A percentile compares a stretch with the other conserved stretches of the same genome.
phyloP scores from a whole-genome alignment of 2,888 invertebrate species.

The Drosophila paracracens region DNA sequence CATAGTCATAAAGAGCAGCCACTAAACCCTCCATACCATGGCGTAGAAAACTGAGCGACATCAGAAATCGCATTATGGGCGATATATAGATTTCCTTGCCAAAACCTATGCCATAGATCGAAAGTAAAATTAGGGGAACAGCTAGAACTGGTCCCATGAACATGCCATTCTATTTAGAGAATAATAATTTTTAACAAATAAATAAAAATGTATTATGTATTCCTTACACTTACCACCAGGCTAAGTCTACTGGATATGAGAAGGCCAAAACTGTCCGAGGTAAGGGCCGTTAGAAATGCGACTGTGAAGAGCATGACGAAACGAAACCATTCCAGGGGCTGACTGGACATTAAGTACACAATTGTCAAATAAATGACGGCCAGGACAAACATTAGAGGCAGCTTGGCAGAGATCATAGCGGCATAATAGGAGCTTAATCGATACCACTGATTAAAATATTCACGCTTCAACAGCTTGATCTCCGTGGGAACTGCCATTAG shows the following conservation, averaged over 20 bases:
- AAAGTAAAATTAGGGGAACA: conserved; percentile 94
- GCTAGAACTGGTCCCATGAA: conserved; percentile 95
- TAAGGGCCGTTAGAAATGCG: conserved; percentile 90
- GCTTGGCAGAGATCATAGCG: conserved; percentile 89
- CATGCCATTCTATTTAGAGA: conserved; percentile 90
- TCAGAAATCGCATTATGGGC: conserved; percentile 90
- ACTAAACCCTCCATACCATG: conserved; percentile 93
- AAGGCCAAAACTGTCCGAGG: conserved; percentile 92
- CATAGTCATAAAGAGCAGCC: conserved; percentile 91
- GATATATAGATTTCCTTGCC: conserved; percentile 90
- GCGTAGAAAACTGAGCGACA: conserved; percentile 93
- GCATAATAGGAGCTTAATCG: conserved; percentile 91
- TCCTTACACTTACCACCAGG: conserved; percentile 88
- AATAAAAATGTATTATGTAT: not conserved
- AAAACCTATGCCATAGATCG: conserved; percentile 94
- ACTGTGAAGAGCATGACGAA: conserved; percentile 89
- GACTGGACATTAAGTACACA: conserved; percentile 91
- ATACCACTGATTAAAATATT: conserved; percentile 95
- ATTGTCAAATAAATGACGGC: conserved; percentile 89
- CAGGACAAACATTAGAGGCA: conserved; percentile 90
- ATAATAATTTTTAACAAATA: not conserved
- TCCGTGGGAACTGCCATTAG: conserved; percentile 90
- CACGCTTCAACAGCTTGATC: conserved; percentile 90
- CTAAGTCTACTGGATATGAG: conserved; percentile 90
- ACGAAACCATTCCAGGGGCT: conserved; percentile 90